Conservation (phyloP, 1,140 invertebrate genomes). For the Magallana ariakensis region DNA sequence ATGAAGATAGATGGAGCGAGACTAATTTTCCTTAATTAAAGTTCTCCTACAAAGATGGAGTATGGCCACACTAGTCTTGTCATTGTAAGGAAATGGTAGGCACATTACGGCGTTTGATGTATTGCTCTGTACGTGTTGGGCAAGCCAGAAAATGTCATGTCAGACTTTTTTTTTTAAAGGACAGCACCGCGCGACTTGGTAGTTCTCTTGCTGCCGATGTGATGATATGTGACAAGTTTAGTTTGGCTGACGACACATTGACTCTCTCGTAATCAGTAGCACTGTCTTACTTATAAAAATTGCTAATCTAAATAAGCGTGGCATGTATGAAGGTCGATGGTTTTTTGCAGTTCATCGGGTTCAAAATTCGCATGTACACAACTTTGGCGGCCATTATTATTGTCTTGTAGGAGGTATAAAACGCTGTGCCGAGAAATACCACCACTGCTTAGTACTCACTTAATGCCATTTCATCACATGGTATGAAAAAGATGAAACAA, state of each 20-base stretch:
- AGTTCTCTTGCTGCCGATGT: neutral
- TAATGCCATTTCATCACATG: neutral
- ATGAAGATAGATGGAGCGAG: no score
- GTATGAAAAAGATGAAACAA: neutral
- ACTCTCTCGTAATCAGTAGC: neutral
- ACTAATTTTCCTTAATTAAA: neutral
- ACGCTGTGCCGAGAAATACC: neutral
- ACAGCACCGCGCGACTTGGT: neutral
- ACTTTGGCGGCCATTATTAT: neutral
- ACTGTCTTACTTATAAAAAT: slow-evolving; percentile 1
- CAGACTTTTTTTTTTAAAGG: slow-evolving; percentile 23
- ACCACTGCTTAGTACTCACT: neutral
- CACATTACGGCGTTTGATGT: slow-evolving; percentile 5
- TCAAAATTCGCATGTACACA: neutral
- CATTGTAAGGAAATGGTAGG: neutral
- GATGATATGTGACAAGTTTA: slow-evolving; percentile 17
- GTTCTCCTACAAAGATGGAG: neutral
- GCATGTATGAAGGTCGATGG: neutral
- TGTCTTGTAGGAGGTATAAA: neutral
- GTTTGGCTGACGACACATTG: slow-evolving; percentile 13
- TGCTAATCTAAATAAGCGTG: neutral
- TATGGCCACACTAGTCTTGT: neutral
- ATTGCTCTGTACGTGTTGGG: slow-evolving; percentile 3
- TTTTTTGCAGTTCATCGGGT: slow-evolving; percentile 1
- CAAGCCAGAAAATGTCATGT: neutral